phyloP scores from a whole-genome alignment of 2,888 invertebrate genomes.

The Pasiphila rectangulata region DNA sequence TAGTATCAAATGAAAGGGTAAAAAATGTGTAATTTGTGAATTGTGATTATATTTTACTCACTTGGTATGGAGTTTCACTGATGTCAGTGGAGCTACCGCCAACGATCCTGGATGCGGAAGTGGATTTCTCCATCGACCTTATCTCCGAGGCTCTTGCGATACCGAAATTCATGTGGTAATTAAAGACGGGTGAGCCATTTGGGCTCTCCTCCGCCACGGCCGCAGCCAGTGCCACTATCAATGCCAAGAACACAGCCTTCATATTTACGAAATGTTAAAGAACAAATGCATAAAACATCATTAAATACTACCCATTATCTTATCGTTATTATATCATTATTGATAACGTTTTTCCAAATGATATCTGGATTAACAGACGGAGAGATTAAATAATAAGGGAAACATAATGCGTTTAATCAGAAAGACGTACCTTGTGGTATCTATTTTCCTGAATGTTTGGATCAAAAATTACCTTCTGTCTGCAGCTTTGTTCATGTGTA shows the following conservation, averaged over 20 bases:
- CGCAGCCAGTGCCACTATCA: conserved; percentile 39
- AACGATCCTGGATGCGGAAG: conserved; percentile 42
- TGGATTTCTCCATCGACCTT: conserved; percentile 39
- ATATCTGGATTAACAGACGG: neutral
- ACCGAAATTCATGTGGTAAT: conserved; percentile 51
- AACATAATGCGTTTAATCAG: neutral
- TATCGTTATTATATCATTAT: neutral
- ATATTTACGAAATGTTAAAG: conserved; percentile 29
- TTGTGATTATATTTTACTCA: conserved; percentile 31
- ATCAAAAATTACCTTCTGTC: no score
- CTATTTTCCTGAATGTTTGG: no score
- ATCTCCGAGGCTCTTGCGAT: conserved; percentile 47
- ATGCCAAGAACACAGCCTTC: conserved; percentile 35
- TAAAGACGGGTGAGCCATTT: conserved; percentile 36
- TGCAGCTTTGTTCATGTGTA: no score
- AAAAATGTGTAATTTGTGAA: no score
- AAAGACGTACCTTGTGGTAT: neutral
- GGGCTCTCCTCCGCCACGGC: conserved; percentile 36
- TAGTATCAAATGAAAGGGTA: no score
- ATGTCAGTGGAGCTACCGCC: conserved; percentile 48
- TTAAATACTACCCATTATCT: conserved; percentile 1
- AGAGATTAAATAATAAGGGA: neutral
- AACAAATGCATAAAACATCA: neutral
- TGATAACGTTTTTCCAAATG: neutral
- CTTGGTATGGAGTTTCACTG: conserved; percentile 53